Base-by-base conservation (phyloP, 2,797 vertebrate species). In the Trachurus trachurus region DNA sequence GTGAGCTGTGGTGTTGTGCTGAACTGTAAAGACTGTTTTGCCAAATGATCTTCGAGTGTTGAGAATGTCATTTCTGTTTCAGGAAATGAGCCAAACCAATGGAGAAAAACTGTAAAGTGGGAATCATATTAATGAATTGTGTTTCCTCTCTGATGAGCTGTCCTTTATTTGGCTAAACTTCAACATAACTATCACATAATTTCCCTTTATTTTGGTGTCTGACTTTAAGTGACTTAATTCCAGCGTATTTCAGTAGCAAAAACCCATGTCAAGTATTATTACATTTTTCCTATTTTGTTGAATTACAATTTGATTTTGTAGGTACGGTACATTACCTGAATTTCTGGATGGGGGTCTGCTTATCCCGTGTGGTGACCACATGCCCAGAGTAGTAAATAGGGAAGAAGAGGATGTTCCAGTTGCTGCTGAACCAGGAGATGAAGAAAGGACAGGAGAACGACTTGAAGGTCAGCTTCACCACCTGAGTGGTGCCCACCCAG, bases 391-490 rank as follows among this genome's bases (percentile, higher is more conserved):
- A 99, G 96, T 99, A 99, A 88, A 99, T 95, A 34, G 98, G 98
- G 74, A 99, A 99, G 94, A 98, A 96, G 94, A 99, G 96, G 93
- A 99, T 98, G 93, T 99, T 99, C 98, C 98, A 99, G 94, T 99
- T 99, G 95, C 97, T 98, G 93, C 97, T 99, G 96, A 99, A 99
- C 98, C 98, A 99, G 88, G 98, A 99, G 94, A 99, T 97, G 95
- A 99, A 99, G 96, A 99, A 99, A 50, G 98, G 98, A 87, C 98
- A 99, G 93, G 98, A 98, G 93, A 99, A 99, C 80, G 97, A 99
- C 95, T 98, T 97, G 91, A 97, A 99, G 15, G 98, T 99, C 91
- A 99, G 96, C 93, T 98, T 98, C 82, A 99, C 97, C 86, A 99
- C 96, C 93, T 99, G 98, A 0, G 98, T 98, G 93, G 97, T 99